A percentile compares a stretch with the other conserved stretches of the same genome.
Conservation (phyloP, 92 coral and sea anemone species). For the Heliopora coerulea region DNA sequence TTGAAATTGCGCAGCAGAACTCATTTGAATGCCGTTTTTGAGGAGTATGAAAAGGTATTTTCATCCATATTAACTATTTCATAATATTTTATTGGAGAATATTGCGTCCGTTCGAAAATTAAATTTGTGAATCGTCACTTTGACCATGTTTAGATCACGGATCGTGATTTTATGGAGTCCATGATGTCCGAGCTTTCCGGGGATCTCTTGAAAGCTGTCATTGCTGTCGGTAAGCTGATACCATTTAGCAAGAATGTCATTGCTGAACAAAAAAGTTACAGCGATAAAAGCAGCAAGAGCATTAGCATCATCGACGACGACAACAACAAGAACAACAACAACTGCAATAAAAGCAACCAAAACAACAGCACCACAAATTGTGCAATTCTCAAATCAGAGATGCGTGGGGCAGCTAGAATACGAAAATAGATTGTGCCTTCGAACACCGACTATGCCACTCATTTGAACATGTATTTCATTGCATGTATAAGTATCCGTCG, state of each 20-base stretch:
- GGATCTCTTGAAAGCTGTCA: slow-evolving; percentile 27
- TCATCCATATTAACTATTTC: no score
- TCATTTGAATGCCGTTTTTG: slow-evolving; percentile 33
- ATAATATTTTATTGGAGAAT: neutral
- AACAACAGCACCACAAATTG: neutral
- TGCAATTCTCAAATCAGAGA: no score
- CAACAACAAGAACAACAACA: neutral
- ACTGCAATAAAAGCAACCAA: neutral
- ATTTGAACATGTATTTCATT: no score
- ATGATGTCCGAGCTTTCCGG: slow-evolving; percentile 38
- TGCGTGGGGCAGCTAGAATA: no score
- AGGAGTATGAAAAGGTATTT: slow-evolving; percentile 15
- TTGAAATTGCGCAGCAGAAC: slow-evolving; percentile 25
- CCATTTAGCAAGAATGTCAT: no score
- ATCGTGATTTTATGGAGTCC: slow-evolving; percentile 29
- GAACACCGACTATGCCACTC: no score
- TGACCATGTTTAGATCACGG: slow-evolving; percentile 27
- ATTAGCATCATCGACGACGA: slow-evolving; percentile 47
- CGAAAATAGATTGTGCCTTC: no score
- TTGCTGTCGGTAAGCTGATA: slow-evolving; percentile 18
- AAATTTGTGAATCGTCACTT: neutral
- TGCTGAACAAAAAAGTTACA: no score
- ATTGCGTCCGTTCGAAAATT: no score
- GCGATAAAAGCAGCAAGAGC: slow-evolving; percentile 57
- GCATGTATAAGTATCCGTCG: no score